These are phyloP conservation scores for Drosophila trichaetosa DNA, from an alignment of 2,888 invertebrate genomes.

Conservation along the genomic window DNA sequence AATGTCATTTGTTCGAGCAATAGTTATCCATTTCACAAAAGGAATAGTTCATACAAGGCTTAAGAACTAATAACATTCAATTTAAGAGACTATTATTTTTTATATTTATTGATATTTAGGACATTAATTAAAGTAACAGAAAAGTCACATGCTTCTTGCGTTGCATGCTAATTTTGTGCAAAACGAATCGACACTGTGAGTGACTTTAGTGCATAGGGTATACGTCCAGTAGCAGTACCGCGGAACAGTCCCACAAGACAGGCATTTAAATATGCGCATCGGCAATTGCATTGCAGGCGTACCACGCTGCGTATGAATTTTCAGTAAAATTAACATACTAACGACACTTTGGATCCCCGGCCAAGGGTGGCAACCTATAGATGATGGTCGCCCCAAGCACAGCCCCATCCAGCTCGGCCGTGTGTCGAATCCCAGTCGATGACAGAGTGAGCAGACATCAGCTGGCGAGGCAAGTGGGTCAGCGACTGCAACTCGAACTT, in stretches of 20 bases:
- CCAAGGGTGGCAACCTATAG: constrained; percentile 60
- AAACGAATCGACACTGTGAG: constrained; percentile 3
- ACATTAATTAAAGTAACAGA: not conserved
- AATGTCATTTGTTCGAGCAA: not conserved
- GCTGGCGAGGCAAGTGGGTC: constrained; percentile 58
- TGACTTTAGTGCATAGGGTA: constrained; percentile 3
- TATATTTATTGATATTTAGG: not conserved
- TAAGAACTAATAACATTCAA: not conserved
- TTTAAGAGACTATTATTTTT: not conserved
- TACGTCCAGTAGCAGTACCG: constrained; percentile 28
- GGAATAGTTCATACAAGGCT: not conserved
- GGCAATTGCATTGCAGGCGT: constrained; percentile 66
- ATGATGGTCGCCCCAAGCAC: constrained; percentile 46
- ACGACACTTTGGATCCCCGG: constrained; percentile 53
- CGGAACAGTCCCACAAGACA: constrained; percentile 35
- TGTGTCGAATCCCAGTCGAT: constrained; percentile 1
- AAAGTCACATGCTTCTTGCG: not conserved
- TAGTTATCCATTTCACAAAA: not conserved
- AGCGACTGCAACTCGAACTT: constrained; percentile 62
- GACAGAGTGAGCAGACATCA: constrained; percentile 32
- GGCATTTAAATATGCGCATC: constrained; percentile 69
- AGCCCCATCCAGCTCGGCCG: constrained; percentile 12
- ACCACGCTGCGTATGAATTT: constrained; percentile 70
- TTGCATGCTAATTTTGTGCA: not conserved
- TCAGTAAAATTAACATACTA: constrained; percentile 67